Percentiles rank a stretch among this genome's conserved stretches.
These are phyloP conservation scores for Charina bottae DNA, from an alignment of 2,113 vertebrate species.

Conservation along the genomic window DNA sequence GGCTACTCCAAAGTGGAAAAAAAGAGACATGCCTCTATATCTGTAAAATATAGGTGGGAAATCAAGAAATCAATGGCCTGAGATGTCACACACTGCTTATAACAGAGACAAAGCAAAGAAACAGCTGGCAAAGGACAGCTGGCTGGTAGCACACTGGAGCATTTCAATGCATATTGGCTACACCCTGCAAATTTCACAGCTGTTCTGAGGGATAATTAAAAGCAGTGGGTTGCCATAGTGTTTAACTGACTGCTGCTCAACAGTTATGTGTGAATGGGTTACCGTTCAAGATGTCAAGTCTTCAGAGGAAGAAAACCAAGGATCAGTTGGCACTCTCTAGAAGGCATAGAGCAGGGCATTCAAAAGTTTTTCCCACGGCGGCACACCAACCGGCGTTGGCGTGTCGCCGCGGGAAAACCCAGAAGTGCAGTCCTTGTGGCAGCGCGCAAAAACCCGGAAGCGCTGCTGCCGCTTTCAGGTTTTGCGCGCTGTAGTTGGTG, in stretches of 20 bases:
- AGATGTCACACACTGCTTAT: constrained; percentile 37
- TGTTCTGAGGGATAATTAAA: constrained; percentile 73
- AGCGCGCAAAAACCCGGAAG: too few relatives aligned
- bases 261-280: constrained; percentile 69
- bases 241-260: constrained; percentile 74
- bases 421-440: too few relatives aligned
- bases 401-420: too few relatives aligned
- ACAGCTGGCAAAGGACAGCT: constrained; percentile 64
- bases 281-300: constrained; percentile 44
- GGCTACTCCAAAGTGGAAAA: neutral
- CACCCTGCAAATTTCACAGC: constrained; percentile 69
- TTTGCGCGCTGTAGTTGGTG: too few relatives aligned
- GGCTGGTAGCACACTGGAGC: constrained; percentile 67
- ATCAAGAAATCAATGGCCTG: constrained; percentile 29
- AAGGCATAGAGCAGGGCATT: neutral
- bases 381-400: too few relatives aligned
- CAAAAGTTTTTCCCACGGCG: too few relatives aligned
- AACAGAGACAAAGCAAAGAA: constrained; percentile 54
- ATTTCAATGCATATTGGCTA: constrained; percentile 74
- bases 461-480: too few relatives aligned
- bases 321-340: constrained; percentile 10
- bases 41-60: neutral
- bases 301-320: constrained; percentile 45
- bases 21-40: neutral
- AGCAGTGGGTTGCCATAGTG: constrained; percentile 76